A percentile compares a stretch with the other conserved stretches of the same genome.
Evolutionary conservation across 2,113 vertebrate species (phyloP).

Genomic region (Labrus mixtus): DNA sequence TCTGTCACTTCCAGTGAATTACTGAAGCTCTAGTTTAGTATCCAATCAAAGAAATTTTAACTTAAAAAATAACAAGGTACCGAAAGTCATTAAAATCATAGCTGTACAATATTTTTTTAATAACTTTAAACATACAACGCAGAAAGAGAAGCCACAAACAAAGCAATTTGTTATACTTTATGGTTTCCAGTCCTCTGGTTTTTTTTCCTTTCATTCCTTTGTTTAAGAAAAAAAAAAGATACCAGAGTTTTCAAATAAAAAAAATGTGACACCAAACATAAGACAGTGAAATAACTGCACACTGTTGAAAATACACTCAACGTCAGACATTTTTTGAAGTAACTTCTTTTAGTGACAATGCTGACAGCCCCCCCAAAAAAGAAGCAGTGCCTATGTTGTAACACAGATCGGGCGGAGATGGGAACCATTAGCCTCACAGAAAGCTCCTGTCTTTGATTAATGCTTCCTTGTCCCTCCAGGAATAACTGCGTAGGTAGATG

Average conservation of each 20-base stretch:
- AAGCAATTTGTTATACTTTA: too few relatives aligned
- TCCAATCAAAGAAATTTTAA: too few relatives aligned
- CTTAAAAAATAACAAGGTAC: too few relatives aligned
- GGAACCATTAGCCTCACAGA: constrained; percentile 8
- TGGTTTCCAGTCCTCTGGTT: too few relatives aligned
- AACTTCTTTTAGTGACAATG: background rate
- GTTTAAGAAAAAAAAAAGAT: background rate
- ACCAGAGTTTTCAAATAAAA: background rate
- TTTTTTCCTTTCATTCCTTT: too few relatives aligned
- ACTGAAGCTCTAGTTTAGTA: too few relatives aligned
- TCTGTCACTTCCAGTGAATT: too few relatives aligned
- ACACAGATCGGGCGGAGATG: constrained; percentile 4
- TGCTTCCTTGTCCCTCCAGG: background rate
- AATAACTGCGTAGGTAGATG: constrained; percentile 32
- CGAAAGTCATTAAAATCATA: too few relatives aligned
- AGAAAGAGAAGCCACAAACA: too few relatives aligned
- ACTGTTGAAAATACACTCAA: background rate
- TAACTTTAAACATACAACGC: too few relatives aligned
- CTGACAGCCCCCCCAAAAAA: background rate
- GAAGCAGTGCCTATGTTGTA: background rate
- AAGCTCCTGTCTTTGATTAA: constrained; percentile 11
- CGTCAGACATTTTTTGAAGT: background rate
- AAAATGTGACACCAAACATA: background rate
- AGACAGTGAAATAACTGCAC: background rate
- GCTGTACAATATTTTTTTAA: too few relatives aligned